Base-by-base conservation (phyloP, 2,888 invertebrate genomes). In the Quadriops clusia region DNA sequence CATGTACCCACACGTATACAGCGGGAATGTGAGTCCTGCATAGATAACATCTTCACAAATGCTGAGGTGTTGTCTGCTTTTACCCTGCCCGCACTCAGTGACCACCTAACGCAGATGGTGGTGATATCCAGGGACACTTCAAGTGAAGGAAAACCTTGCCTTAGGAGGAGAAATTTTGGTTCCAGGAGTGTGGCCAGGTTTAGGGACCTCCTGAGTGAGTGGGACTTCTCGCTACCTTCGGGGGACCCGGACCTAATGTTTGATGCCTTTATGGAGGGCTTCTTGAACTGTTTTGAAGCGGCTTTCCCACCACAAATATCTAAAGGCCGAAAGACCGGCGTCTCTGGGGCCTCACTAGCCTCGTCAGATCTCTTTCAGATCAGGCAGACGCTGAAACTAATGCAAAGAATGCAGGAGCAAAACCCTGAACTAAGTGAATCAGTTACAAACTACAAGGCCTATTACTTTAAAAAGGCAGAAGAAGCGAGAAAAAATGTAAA, bases 361-460 rank as follows among this genome's bases (percentile, higher is more conserved):
- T 2, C 23, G n/a, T n/a, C 2, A 22, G 3, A 22, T 8, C 23
- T 22, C 10, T 10, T 3, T 5, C 5, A 22, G 5, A 4, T 22
- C 23, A 10, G 23, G 8, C 11, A 22, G 23, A 22, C 23, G 6
- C n/a, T 22, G n/a, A 22, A 22, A 2, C 23, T 22, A 2, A 22
- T 22, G 23, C 10, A 12, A 8, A 2, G 23, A 22, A 3, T 22
- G 6, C 23, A 22, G 3, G 23, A 22, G 3, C 10, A 8, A 7
- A 12, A 12, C 5, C 11, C 10, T 3, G 23, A 22, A 8, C 2
- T 5, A 22, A 22, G 3, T 12, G 10, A 3, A 10, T 5, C 10
- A 2, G 6, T 8, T 2, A 22, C 3, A 3, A 22, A 3, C 3
- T 22, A 22, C 3, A 12, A 22, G 12, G 12, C 10, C 10, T 4